Evolutionary conservation across 2,797 vertebrate species (phyloP), one percentile per base, ranked within the genome.

Genomic region (Zalophus californianus): DNA sequence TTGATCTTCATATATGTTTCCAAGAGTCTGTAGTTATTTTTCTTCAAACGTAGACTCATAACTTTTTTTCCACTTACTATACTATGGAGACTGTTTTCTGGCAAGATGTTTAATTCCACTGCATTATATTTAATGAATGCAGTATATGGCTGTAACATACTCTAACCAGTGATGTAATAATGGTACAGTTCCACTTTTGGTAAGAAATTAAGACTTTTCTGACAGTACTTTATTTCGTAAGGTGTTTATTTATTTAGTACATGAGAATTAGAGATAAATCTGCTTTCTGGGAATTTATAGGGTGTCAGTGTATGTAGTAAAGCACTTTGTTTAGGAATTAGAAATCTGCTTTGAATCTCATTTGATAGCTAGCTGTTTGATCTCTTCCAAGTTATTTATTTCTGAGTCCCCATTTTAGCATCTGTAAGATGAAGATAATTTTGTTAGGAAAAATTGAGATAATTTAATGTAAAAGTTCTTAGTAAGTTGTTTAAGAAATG

Each of bases 401-500:
- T 77, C n/a, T 44, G 14, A 54, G 1, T 52, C 23, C 92, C 29
- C 11, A 38, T 32, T 96, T 93, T 92, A 87, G 20, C 35, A 52
- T 77, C 20, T 94, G 1, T 64, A 89, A 91, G 60, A 41, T 72
- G 23, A 21, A 85, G 29, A 82, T 78, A 54, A 73, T 92, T 94
- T 84, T 92, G 8, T 83, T 85, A 88, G 38, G 32, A 66, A 77
- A 32, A 83, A 83, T 38, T 87, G 29, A 82, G 66, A 35, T 72
- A 70, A 91, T 72, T 91, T 78, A 86, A 58, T 84, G 12, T 82
- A 38, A 60, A 94, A 86, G 5, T 92, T 90, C n/a, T 85, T 82
- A 64, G 23, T 73, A 84, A 52, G 32, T 92, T 91, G 15, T 90
- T 66, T 72, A 7, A 16, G 79, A 90, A 77, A 94, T 62, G 73